Evolutionary conservation across 2,113 vertebrate genomes (phyloP), one percentile per base, ranked within the genome.

Genomic region (Pseudopodoces humilis): DNA sequence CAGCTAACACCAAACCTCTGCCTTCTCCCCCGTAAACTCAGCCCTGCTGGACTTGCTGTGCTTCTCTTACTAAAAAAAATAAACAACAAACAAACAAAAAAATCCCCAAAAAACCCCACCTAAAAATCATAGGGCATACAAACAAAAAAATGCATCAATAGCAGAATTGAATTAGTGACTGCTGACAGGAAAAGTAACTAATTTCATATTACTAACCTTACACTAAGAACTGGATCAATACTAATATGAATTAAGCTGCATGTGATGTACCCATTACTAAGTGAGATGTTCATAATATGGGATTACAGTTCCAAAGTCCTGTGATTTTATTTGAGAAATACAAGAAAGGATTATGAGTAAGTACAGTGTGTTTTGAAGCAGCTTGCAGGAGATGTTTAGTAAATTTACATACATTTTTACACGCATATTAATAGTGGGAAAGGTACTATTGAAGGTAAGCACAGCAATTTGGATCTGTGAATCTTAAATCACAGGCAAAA

Each of bases 161-260:
- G 44, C 14, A 80, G 39, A 92, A 94, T 2, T 90, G 50, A 55
- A 95, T 96, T 92, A 90, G 79, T 50, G 30, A 55, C 21, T 80
- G 71, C 67, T 67, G 71, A 70, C 50, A 67, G 50, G 39, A 77
- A 88, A 92, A 94, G 35, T 74, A 86, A 93, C 68, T 92, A 65
- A 94, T 94, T 94, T 86, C 46, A 43, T 67, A 47, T 70, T 81
- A 65, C 46, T 77, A 63, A 58, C 37, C 41, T 85, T 69, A 63
- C 2, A 6, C 28, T 70, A 77, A 83, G 60, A 74, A 74, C 11
- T 68, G 59, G 91, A 78, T 90, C 92, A 81, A 88, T 83, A 80
- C n/a, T 88, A 39, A 72, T 41, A 64, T 24, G 37, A 86, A 74
- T 14, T 20, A 81, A 83, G 44, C 31, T 63, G 44, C 52, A 64